Base-by-base conservation (phyloP, 2,888 invertebrate species). In the Trisateles emortualis region DNA sequence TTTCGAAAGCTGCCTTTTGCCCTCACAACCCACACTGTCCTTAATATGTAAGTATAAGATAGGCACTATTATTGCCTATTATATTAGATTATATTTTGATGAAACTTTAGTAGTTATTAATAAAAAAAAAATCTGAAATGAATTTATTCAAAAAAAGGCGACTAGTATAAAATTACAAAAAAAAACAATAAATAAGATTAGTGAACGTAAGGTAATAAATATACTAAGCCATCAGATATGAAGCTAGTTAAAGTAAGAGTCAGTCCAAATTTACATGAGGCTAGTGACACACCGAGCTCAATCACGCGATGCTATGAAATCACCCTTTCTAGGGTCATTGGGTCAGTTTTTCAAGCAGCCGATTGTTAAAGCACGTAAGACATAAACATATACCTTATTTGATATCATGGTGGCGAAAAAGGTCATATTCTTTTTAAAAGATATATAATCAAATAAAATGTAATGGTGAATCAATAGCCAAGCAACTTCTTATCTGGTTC, bases 191-290 rank as follows among this genome's bases (percentile, higher is more conserved):
- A 46, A 43, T 22, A 16, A 47, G 38, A 53, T 47, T 42, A 39
- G 19, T 24, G 22, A 11, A 45, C 24, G 16, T 11, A 22, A 30
- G 8, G 41, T 6, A 16, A 43, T 53, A 53, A 53, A 53, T 53
- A 47, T 9, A 38, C 3, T 10, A 13, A 47, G 24, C 52, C 30
- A 47, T 52, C 52, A 47, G 52, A 52, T 52, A 52, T 52, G 46
- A 42, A 42, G 13, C 13, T 11, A 42, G 47, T 47, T 42, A 47
- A 46, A 47, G 46, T 46, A n/a, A 30, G n/a, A 42, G 32, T 32
- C 42, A 36, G 52, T 46, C 35, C 42, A 63, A 68, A 70, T 68
- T 64, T 64, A 70, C 68, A 67, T 52, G 55, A 54, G 48, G 52
- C 1, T 24, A 38, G 42, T 70, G 68, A 70, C 68, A 67, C 58